Evolutionary conservation across 2,888 invertebrate species (phyloP).

Genomic region (Macrophya alboannulata): DNA sequence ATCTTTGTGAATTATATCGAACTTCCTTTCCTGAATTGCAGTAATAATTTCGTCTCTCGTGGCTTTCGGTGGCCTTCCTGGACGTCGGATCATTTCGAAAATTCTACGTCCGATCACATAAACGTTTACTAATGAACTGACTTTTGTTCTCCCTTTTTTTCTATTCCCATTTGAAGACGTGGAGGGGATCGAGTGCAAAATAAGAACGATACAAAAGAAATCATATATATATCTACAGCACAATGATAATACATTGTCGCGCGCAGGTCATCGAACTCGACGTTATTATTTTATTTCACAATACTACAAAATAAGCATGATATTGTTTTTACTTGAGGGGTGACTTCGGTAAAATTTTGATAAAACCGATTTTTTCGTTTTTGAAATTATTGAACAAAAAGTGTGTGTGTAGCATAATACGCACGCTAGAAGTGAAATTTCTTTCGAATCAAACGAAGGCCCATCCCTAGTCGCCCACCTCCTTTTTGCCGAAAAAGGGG

Average conservation of each 20-base stretch:
- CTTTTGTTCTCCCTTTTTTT: background rate
- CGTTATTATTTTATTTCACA: no score
- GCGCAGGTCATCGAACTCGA: background rate
- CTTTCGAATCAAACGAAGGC: no score
- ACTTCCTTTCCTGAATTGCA: background rate
- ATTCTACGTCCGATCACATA: background rate
- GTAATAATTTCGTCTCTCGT: background rate
- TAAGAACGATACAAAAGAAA: background rate
- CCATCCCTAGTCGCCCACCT: no score
- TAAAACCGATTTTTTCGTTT: no score
- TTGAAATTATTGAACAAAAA: no score
- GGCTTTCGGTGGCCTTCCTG: background rate
- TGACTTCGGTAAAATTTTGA: no score
- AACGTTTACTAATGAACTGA: background rate
- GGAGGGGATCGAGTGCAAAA: background rate
- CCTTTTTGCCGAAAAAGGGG: no score
- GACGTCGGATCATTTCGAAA: background rate
- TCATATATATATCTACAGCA: background rate
- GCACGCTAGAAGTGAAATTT: no score
- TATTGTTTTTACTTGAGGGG: no score
- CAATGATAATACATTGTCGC: background rate
- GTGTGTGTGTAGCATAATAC: no score
- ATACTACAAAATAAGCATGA: no score
- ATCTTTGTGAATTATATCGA: background rate
- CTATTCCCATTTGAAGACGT: background rate